Evolutionary conservation across 92 coral and sea anemone species (phyloP).

Genomic region (Actinernus sp.): DNA sequence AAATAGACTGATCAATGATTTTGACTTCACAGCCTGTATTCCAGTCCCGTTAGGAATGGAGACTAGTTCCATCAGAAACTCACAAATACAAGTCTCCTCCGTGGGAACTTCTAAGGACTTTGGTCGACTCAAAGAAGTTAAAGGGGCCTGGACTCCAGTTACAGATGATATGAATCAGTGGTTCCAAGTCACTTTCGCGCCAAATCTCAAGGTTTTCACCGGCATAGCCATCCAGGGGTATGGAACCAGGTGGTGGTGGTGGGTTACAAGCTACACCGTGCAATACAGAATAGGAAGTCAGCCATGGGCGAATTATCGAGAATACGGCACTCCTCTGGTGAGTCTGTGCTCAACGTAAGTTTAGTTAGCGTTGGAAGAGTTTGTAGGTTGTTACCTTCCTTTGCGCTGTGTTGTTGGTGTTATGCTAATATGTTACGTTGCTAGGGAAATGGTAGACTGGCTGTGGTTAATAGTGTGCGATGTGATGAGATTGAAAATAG

Average conservation of each 20-base stretch:
- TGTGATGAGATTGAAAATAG: no score
- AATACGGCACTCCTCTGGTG: conserved; percentile 12
- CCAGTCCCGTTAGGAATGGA: background rate
- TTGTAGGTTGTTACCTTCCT: no score
- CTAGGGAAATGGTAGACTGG: no score
- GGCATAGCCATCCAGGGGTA: conserved; percentile 20
- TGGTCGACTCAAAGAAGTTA: conserved; percentile 47
- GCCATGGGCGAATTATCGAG: conserved; percentile 11
- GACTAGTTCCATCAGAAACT: background rate
- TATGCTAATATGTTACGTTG: no score
- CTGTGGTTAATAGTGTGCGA: no score
- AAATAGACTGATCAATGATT: no score
- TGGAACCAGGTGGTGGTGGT: conserved; percentile 20
- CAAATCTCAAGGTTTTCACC: conserved; percentile 20
- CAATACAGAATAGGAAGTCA: conserved; percentile 13
- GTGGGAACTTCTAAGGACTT: background rate
- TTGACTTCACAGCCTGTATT: background rate
- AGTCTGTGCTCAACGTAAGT: background rate
- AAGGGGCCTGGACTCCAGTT: conserved; percentile 65
- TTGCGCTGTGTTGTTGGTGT: no score
- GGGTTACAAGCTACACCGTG: conserved; percentile 15
- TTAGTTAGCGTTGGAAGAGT: background rate
- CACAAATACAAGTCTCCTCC: background rate
- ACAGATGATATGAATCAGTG: conserved; percentile 34
- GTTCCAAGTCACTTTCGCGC: conserved; percentile 14